Percentiles rank a stretch among this genome's conserved stretches.
These are phyloP conservation scores for Danio albolineatus DNA, from an alignment of 2,797 vertebrate genomes.

Conservation along the genomic window DNA sequence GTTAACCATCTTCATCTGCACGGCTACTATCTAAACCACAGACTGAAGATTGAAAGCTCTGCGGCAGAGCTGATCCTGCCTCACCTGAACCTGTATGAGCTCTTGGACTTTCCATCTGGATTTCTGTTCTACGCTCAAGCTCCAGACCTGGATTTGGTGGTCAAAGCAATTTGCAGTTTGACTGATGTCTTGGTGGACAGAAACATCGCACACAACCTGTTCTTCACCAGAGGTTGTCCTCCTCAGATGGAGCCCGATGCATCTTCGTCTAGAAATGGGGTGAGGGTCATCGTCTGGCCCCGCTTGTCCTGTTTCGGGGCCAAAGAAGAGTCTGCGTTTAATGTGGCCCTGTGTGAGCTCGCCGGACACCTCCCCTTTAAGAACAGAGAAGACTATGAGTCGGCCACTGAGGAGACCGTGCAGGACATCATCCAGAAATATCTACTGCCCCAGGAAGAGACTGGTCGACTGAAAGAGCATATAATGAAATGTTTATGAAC, in stretches of 20 bases:
- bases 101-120: slow-evolving; percentile 78
- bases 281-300: slow-evolving; percentile 88
- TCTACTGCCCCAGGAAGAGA: slow-evolving; percentile 78
- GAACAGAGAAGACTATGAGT: slow-evolving; percentile 77
- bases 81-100: slow-evolving; percentile 68
- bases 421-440: slow-evolving; percentile 74
- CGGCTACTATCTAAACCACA: slow-evolving; percentile 83
- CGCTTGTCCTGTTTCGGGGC: slow-evolving; percentile 83
- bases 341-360: slow-evolving; percentile 92
- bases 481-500: slow-evolving; percentile 15
- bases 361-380: slow-evolving; percentile 90
- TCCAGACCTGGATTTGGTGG: slow-evolving; percentile 66
- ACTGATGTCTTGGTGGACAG: slow-evolving; percentile 77
- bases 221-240: slow-evolving; percentile 83
- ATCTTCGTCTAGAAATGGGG: slow-evolving; percentile 68
- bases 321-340: slow-evolving; percentile 85
- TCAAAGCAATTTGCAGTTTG: slow-evolving; percentile 75
- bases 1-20: slow-evolving; percentile 95
- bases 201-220: slow-evolving; percentile 88
- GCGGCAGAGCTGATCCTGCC: slow-evolving; percentile 74
- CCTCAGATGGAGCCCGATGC: slow-evolving; percentile 61
- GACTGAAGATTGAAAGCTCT: slow-evolving; percentile 80
- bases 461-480: slow-evolving; percentile 71
- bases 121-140: slow-evolving; percentile 85
- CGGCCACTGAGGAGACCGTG: slow-evolving; percentile 79